phyloP scores from a whole-genome alignment of 1,140 invertebrate species.

The Diorhabda carinulata region DNA sequence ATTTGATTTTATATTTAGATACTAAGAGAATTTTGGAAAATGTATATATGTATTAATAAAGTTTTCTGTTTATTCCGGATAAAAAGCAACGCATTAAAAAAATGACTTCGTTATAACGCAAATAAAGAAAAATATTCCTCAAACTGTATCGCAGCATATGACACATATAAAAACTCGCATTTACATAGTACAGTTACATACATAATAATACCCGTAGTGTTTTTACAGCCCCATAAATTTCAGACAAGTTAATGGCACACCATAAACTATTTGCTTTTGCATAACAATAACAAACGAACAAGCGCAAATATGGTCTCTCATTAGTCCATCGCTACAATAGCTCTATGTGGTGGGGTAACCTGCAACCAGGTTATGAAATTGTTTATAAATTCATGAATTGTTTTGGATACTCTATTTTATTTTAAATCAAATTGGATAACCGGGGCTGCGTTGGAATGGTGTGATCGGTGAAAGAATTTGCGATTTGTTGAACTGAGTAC shows the following conservation, averaged over 20 bases:
- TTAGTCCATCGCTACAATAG: not conserved
- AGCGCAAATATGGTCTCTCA: not conserved
- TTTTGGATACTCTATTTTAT: too few species aligned
- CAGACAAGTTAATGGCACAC: conserved; percentile 1
- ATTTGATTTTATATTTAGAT: too few species aligned
- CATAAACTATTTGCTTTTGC: conserved; percentile 2
- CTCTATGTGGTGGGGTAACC: conserved; percentile 1
- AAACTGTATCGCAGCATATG: conserved; percentile 2
- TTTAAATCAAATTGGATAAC: too few species aligned
- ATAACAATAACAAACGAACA: conserved; percentile 2
- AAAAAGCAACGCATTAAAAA: not conserved
- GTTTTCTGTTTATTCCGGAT: too few species aligned
- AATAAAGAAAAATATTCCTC: not conserved
- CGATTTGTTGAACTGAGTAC: too few species aligned
- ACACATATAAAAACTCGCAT: conserved; percentile 1
- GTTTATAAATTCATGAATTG: too few species aligned
- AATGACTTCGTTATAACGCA: not conserved
- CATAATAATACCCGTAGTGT: not conserved
- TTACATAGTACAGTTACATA: not conserved
- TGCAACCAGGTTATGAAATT: not conserved
- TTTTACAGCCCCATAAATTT: conserved; percentile 2
- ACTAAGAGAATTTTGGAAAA: too few species aligned
- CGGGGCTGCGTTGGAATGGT: too few species aligned
- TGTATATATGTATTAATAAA: too few species aligned
- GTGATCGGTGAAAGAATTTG: too few species aligned